Base-by-base conservation (phyloP, 1,140 invertebrate genomes). In the Zaprionus lachaisei region DNA sequence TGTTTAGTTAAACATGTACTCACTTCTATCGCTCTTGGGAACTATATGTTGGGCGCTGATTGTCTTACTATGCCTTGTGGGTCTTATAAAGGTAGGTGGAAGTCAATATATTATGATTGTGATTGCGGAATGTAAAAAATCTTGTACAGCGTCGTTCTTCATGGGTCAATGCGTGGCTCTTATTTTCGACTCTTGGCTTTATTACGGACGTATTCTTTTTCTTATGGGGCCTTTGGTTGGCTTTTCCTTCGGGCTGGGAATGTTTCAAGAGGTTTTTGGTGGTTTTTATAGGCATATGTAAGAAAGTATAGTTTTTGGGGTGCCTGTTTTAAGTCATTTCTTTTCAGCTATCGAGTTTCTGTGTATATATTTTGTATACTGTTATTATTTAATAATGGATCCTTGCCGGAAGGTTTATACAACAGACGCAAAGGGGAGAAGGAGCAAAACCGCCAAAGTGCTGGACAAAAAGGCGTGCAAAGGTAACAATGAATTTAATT, bases 41-140 rank as follows among this genome's bases (percentile, higher is more conserved):
- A 73, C 82, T 12, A 67, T 80, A 56, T 89, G 89, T 26, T 87
- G 83, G 83, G 68, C 81, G 5, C 38, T 78, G 5, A 70, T 80
- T 38, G 83, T 89, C 1, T 51, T 83, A 7, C 2, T 84, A 26
- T 34, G 89, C 12, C 20, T 87, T 12, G 83, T 89, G 64, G 83
- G 83, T 1, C 62, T 87, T 6, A 72, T 26, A 38, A 83, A 79
- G 84, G 83, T 87, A 20, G 0, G 83, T 80, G n/a, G 0, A n/a
- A 17, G 28, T n/a, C 20, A 7, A 37, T 7, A n/a, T 5, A 22
- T 20, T 11, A 20, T 24, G 11, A 41, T 38, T 11, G 5, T n/a
- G 5, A 24, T 28, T 15, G 1, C 1, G 5, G 2, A 24, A 22
- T 17, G 4, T 24, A 31, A 44, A 5, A 49, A 15, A 38, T 61